Base-by-base conservation (phyloP, 2,113 vertebrate species). In the Gavialis gangeticus region DNA sequence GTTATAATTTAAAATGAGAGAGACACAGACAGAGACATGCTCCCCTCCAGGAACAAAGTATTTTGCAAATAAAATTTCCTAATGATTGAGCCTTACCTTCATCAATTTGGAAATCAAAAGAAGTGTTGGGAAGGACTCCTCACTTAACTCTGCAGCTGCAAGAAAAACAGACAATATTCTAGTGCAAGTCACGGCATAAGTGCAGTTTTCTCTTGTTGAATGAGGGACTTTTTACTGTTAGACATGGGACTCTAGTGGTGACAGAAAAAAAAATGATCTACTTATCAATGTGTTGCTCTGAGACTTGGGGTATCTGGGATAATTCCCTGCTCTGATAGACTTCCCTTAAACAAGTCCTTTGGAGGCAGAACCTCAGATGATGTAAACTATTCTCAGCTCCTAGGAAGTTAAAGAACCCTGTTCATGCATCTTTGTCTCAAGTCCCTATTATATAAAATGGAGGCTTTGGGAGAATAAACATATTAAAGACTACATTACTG, bases 101-200 rank as follows among this genome's bases (percentile, higher is more conserved):
- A 99, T 99, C 37, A 99, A 95, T 94, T 99, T 99, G 93, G 98
- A 98, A 73, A 99, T 99, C 71, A 99, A 80, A 30, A 99, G 98
- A 75, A 99, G 97, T 0, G 99, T 99, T 3, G 99, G 98, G 93
- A 99, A 99, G 6, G 99, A 98, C 90, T 99, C 99, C 83, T 99
- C 99, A 83, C 97, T 99, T 79, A 99, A 98, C 95, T 99, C 99
- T 78, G 98, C 98, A 97, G 98, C 99, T 99, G 85, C 21, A 97
- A 96, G 93, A 93, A 94, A 84, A 27, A 85, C 22, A 93, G 9
- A 55, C 11, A 63, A 75, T 22, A 5, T 64, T 37, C 76, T 6
- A 75, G 7, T 37, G 55, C 18, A 46, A 46, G 27, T 58, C n/a
- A n/a, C 63, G 87, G 73, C 25, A 2, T 21, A 17, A 55, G 12